phyloP scores from a whole-genome alignment of 2,888 invertebrate species.

The Mycalesis mineus region DNA sequence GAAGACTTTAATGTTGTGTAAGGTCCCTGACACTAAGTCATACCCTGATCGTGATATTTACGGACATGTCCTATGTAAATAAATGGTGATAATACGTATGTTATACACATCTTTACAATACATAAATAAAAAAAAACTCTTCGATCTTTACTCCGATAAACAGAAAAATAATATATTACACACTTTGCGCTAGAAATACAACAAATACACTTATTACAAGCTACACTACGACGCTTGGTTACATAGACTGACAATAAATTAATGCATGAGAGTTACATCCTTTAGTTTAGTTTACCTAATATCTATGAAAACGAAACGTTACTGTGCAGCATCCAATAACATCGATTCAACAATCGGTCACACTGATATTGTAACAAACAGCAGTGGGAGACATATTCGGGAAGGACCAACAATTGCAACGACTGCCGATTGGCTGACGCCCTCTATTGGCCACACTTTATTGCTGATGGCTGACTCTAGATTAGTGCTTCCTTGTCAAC shows the following conservation, averaged over 20 bases:
- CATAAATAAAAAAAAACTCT: slow-evolving; percentile 27
- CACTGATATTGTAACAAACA: background rate
- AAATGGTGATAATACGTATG: slow-evolving; percentile 24
- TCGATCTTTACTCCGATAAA: slow-evolving; percentile 51
- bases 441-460: too few relatives aligned
- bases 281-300: slow-evolving; percentile 43
- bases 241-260: slow-evolving; percentile 53
- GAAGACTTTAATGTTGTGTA: too few relatives aligned
- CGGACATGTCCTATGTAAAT: slow-evolving; percentile 20
- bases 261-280: slow-evolving; percentile 38
- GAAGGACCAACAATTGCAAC: too few relatives aligned
- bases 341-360: background rate
- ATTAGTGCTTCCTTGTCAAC: too few relatives aligned
- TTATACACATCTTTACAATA: slow-evolving; percentile 26
- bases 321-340: slow-evolving; percentile 30
- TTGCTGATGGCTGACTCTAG: too few relatives aligned
- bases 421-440: too few relatives aligned
- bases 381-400: too few relatives aligned
- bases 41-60: background rate
- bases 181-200: slow-evolving; percentile 58
- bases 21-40: background rate
- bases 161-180: slow-evolving; percentile 60
- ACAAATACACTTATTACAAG: slow-evolving; percentile 68
- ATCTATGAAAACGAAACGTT: slow-evolving; percentile 17
- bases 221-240: slow-evolving; percentile 59